Evolutionary conservation across 2,113 vertebrate genomes (phyloP).

Genomic region (Carettochelys insculpta): DNA sequence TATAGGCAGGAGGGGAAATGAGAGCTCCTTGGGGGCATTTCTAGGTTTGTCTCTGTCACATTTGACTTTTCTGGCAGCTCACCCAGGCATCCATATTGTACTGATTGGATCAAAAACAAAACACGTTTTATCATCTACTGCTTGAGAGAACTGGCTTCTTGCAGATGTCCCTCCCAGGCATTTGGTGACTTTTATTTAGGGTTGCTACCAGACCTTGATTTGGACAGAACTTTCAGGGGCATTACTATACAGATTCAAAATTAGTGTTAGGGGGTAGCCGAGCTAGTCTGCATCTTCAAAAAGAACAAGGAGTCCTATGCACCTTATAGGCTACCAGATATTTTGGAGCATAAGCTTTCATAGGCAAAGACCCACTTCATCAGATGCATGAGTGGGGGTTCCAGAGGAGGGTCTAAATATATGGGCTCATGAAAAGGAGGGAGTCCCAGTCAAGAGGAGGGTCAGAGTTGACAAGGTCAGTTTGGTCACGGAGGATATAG

Average conservation of each 20-base stretch:
- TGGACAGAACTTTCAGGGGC: slow-evolving; percentile 12
- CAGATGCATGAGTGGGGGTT: no score
- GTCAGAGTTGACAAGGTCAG: no score
- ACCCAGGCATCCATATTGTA: not conserved
- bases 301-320: no score
- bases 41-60: not conserved
- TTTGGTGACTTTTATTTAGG: slow-evolving; percentile 7
- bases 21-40: not conserved
- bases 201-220: slow-evolving; percentile 46
- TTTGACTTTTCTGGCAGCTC: not conserved
- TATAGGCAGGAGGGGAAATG: not conserved
- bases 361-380: no score
- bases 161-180: slow-evolving; percentile 39
- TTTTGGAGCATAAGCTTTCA: no score
- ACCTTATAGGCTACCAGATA: no score
- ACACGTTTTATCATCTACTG: not conserved
- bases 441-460: no score
- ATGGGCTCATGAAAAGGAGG: no score
- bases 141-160: not conserved
- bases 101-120: slow-evolving; percentile 29
- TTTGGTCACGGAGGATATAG: no score
- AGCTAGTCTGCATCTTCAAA: no score
- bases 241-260: not conserved
- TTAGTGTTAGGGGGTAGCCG: no score
- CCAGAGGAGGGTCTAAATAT: no score